Percentiles rank a stretch among this genome's conserved stretches.
These are phyloP conservation scores for Osmerus mordax DNA, from an alignment of 2,113 vertebrate genomes.

Conservation along the genomic window DNA sequence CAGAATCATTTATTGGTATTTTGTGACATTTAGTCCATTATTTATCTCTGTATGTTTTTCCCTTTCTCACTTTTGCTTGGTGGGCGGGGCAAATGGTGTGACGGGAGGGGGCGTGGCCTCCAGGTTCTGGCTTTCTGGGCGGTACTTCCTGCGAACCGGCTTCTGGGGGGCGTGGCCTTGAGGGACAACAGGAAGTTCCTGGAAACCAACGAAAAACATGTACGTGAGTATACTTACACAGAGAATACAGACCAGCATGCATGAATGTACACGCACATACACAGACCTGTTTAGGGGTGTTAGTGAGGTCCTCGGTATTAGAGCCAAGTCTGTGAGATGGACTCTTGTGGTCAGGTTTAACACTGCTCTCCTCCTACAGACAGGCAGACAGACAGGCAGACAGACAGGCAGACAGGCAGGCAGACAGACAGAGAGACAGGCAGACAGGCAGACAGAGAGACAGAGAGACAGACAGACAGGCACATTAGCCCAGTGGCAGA, in stretches of 20 bases:
- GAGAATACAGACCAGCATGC: neutral
- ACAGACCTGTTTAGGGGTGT: conserved; percentile 78
- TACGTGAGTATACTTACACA: neutral
- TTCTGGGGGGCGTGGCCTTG: conserved; percentile 82
- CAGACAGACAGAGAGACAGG: too few species aligned
- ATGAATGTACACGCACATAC: neutral
- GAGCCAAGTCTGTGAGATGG: conserved; percentile 61
- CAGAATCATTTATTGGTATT: neutral
- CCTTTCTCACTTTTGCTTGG: conserved; percentile 78
- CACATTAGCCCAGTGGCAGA: too few species aligned
- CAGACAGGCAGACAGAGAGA: too few species aligned
- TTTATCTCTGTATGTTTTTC: too few species aligned
- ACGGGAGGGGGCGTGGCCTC: conserved; percentile 56
- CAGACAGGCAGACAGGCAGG: neutral
- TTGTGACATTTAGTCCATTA: neutral
- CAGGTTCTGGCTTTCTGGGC: conserved; percentile 75
- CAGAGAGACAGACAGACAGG: too few species aligned
- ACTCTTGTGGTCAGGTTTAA: conserved; percentile 69
- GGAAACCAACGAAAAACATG: conserved; percentile 16
- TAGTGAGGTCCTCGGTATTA: conserved; percentile 73
- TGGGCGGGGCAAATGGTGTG: conserved; percentile 61
- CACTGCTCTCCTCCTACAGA: conserved; percentile 77
- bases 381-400: conserved; percentile 40
- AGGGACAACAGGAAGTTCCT: conserved; percentile 70
- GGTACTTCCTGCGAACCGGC: conserved; percentile 83